These are phyloP conservation scores for Acanthurus lineatus DNA, from an alignment of 2,797 vertebrate genomes.

Conservation along the genomic window DNA sequence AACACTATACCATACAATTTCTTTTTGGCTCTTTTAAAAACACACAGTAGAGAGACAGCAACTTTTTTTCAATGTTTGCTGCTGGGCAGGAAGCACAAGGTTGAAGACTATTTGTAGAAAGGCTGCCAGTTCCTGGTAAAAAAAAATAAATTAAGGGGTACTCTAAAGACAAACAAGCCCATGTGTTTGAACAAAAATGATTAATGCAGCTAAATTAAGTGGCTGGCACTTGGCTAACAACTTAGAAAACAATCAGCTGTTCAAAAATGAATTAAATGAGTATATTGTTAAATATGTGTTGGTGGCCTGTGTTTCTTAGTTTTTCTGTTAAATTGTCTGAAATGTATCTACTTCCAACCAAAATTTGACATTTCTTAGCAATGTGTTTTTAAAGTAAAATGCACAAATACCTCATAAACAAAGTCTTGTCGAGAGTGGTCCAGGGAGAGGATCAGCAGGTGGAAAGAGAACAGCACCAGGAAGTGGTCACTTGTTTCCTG, in stretches of 20 bases:
- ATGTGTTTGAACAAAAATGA: not conserved
- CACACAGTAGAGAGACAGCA: no score
- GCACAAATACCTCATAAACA: slow-evolving; percentile 84
- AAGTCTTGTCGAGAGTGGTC: slow-evolving; percentile 83
- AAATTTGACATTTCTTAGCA: no score
- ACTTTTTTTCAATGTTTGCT: not conserved
- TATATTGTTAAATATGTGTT: not conserved
- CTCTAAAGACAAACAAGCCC: no score
- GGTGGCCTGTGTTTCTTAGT: not conserved
- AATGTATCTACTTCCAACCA: not conserved
- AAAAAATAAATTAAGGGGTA: no score
- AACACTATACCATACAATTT: no score
- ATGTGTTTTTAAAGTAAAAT: not conserved
- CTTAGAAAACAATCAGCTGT: not conserved
- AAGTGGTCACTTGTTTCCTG: slow-evolving; percentile 86
- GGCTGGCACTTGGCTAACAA: not conserved
- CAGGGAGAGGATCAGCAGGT: slow-evolving; percentile 88
- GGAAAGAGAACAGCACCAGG: slow-evolving; percentile 88
- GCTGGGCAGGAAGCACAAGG: not conserved
- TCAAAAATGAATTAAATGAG: not conserved
- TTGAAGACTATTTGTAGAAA: not conserved
- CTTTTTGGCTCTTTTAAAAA: no score
- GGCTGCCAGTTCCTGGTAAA: not conserved
- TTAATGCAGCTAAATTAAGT: not conserved
- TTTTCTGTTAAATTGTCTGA: not conserved